These are phyloP conservation scores for Ganaspis sp. DNA, from an alignment of 1,140 invertebrate species.

Conservation along the genomic window DNA sequence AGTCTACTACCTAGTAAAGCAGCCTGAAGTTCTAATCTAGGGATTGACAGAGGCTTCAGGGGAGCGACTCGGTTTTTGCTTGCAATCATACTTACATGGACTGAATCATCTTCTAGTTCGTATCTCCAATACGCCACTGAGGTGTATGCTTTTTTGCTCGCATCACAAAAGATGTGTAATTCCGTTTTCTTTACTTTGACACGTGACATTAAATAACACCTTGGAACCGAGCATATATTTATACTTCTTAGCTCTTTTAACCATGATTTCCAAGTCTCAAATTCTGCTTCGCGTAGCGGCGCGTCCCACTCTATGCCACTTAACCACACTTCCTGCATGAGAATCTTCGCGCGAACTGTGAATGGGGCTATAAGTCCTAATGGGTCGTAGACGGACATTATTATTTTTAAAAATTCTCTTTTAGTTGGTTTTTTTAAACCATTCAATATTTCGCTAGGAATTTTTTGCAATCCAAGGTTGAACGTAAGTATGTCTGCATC, in stretches of 20 bases:
- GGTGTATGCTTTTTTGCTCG: background rate
- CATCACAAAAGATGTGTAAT: conserved; percentile 29
- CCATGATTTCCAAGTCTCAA: background rate
- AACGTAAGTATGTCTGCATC: no score
- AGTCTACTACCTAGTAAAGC: background rate
- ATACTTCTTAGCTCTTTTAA: background rate
- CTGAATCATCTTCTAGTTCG: background rate
- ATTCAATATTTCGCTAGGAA: background rate
- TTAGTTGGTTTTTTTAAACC: background rate
- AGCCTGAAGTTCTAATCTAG: conserved; percentile 2
- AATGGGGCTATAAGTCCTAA: background rate
- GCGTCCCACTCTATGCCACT: conserved; percentile 21
- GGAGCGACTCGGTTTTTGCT: conserved; percentile 1
- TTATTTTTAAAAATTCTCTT: background rate
- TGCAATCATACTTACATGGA: background rate
- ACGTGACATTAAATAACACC: background rate
- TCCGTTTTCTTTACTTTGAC: background rate
- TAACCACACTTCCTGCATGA: conserved; percentile 23
- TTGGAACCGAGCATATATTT: background rate
- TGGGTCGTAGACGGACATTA: conserved; percentile 27
- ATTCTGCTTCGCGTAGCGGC: background rate
- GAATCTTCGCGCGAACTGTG: background rate
- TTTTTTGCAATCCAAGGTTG: no score
- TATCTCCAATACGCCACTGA: conserved; percentile 1
- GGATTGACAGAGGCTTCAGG: background rate